Base-by-base conservation (phyloP, 2,113 vertebrate species). In the Lichenostomus cassidix region DNA sequence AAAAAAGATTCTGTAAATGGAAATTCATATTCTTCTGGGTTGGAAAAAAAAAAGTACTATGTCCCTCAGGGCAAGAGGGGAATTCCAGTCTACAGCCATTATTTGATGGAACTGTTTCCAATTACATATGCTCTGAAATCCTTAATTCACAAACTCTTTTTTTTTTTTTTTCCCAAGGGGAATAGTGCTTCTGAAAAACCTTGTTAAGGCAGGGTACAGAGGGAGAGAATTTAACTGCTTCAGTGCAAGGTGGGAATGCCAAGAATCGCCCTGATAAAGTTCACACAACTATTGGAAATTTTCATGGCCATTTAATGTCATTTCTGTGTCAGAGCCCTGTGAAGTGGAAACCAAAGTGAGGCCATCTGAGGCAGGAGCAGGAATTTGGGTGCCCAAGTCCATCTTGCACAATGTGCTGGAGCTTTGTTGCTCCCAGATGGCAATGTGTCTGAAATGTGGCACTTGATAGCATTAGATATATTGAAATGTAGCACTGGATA, bases 61-160 rank as follows among this genome's bases (percentile, higher is more conserved):
- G 41, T 63, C 79, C 71, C 81, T 84, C 53, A 84, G 55, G 82
- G 87, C 71, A 86, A 83, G 35, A 95, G 79, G 46, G 78, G 68
- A 91, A 83, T 77, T 90, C 59, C 81, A 83, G 60, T 73, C 68
- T 75, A 74, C 53, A 62, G 41, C 33, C 44, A 76, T 85, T 83
- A 94, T 93, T 84, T 83, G 50, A 89, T 83, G 42, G 56, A 92
- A 92, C 28, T 80, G 50, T 63, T 91, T 94, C 70, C 70, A 91
- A 77, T 85, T 94, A 65, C 56, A 67, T 35, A 74, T 67, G 39
- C 50, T 95, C 77, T 91, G 64, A 94, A 83, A 28, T 71, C 53
- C 44, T 92, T 89, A 93, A 92, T 69, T 90, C 90, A 69, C 50
- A 74, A 60, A 81, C 31, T 73, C 28, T 52, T 83, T 64, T 44